Evolutionary conservation across 2,113 vertebrate species (phyloP), one percentile per base, ranked within the genome.

Genomic region (Elephas maximus): DNA sequence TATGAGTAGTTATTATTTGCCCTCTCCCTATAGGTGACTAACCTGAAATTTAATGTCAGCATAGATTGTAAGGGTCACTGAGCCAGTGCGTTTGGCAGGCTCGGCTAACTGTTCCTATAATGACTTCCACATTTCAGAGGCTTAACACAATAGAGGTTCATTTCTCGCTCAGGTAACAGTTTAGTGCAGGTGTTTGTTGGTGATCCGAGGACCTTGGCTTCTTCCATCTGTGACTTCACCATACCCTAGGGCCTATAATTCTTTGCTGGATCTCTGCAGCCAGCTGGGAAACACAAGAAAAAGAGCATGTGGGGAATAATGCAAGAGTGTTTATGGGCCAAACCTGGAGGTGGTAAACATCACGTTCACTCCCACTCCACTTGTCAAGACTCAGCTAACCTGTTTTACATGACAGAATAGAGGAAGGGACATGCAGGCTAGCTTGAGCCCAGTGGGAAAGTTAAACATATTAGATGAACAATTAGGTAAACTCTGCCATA

Each of bases 211-310:
- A 95, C 10, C 17, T 6, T 78, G 51, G 30, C 10, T 88, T 80
- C 51, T 88, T 81, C 67, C 71, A 93, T 86, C 51, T 91, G 63
- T 91, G 37, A 85, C 67, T 96, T 89, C 53, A 82, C 84, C 53
- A 62, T 91, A 53, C 69, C 85, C 51, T 26, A 53, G 33, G 21
- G 63, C 5, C 21, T 69, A 62, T 86, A 77, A 94, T 37, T 88
- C 33, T 91, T 21, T 88, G 44, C 30, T 93, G 30, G 8, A 23
- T 88, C 18, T 91, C 37, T 73, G n/a, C 6, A 88, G 77, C n/a
- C 77, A 93, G 11, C 60, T 93, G 51, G 62, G 24, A 51, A 86
- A 71, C 12, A 41, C 5, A 53, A 87, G 76, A 53, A 21, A 57
- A 79, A 76, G 8, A 65, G 37, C 95, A 90, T 21, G 5, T 23